Evolutionary conservation across 2,797 vertebrate species (phyloP), one percentile per base, ranked within the genome.

Genomic region (Microcaecilia unicolor): DNA sequence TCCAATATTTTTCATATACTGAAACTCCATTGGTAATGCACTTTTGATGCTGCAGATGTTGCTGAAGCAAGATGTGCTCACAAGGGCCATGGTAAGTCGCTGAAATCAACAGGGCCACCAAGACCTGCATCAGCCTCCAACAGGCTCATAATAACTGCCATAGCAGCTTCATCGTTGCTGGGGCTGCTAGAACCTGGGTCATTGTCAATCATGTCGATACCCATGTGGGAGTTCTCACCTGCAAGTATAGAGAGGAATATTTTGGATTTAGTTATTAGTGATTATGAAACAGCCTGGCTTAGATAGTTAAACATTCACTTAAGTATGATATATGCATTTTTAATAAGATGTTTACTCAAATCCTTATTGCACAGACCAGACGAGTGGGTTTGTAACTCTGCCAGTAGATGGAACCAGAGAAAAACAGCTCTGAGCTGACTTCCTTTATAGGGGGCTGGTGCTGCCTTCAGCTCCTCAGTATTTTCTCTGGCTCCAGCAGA

Each of bases 61-160:
- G 64, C 42, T 35, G 63, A 52, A 55, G 33, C 37, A 50, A 52
- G 48, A 44, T 32, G 44, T 28, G 51, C 72, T 93, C 81, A 99
- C 86, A 99, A 73, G 37, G 96, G 95, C 96, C 96, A 99, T 11
- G 96, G 96, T 48, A 99, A 86, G 72, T 99, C 96, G 4, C 96
- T 99, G 64, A 99, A 99, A 78, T 99, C 96, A 15, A 99, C 96
- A 1, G 96, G 96, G 8, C 96, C 96, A 0, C 96, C 96, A 2
- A 99, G 85, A 31, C 96, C 95, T 1, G 95, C 93, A 17, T 99
- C 95, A 1, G 96, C 96, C 81, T 99, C 96, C 72, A 99, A 72
- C 53, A 99, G 85, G 58, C 95, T 98, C 96, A 98, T 99, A 47
- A 99, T 99, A 34, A 99, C 96, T 0, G 96, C 95, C 96, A 99